These are phyloP conservation scores for Gorsachius magnificus DNA, from an alignment of 2,797 vertebrate genomes.

Conservation along the genomic window DNA sequence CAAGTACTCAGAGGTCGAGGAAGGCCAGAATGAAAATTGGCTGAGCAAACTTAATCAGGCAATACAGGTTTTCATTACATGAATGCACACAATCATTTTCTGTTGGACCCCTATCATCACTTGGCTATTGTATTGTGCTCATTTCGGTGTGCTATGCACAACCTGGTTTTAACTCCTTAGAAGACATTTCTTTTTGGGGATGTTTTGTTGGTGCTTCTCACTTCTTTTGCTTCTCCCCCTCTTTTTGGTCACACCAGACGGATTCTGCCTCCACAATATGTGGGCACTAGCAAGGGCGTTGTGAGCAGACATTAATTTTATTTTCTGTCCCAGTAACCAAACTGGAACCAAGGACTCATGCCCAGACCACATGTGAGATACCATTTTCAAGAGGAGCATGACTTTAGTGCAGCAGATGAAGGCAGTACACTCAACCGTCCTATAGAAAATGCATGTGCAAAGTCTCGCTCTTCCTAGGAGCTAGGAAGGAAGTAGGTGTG, in stretches of 20 bases:
- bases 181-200: not conserved
- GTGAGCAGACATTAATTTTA: not conserved
- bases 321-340: not conserved
- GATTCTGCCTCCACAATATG: not conserved
- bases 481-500: not conserved
- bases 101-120: not conserved
- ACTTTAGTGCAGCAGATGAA: not conserved
- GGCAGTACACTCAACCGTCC: not conserved
- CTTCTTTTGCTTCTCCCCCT: not conserved
- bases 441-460: not conserved
- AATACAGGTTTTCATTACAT: not conserved
- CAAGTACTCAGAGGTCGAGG: not conserved
- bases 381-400: not conserved
- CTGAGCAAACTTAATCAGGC: conserved; percentile 22
- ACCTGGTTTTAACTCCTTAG: not conserved
- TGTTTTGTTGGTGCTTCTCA: not conserved
- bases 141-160: not conserved
- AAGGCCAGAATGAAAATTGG: conserved; percentile 4
- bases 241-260: not conserved
- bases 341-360: not conserved
- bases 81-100: conserved; percentile 2
- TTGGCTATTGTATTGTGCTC: not conserved
- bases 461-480: not conserved
- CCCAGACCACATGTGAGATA: not conserved
- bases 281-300: not conserved